Percentiles rank a stretch among this genome's conserved stretches.
Conservation (phyloP, 2,113 vertebrate species). For the Ctenodactylus gundi region DNA sequence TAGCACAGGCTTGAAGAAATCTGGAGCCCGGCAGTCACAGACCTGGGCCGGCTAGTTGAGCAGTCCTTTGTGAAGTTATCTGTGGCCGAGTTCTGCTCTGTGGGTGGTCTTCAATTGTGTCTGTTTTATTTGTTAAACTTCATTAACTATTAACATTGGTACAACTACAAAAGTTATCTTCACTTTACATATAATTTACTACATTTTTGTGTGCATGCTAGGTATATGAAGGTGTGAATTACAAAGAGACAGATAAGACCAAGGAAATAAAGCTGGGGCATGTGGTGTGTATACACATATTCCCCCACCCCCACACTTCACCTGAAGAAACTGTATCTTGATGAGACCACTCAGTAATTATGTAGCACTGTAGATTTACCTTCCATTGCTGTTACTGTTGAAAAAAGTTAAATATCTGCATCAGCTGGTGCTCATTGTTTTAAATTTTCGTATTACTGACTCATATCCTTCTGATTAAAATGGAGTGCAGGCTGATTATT, state of each 20-base stretch:
- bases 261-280: not conserved
- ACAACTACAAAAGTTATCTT: not conserved
- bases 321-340: not conserved
- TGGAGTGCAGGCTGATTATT: not conserved
- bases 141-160: not conserved
- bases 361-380: not conserved
- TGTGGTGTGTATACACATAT: not conserved
- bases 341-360: not conserved
- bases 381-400: not conserved
- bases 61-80: not conserved
- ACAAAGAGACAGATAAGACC: not conserved
- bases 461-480: conserved; percentile 31
- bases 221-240: not conserved
- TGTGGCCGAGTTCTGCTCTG: conserved; percentile 7
- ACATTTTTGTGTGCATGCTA: not conserved
- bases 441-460: conserved; percentile 9
- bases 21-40: rapidly evolving
- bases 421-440: not conserved
- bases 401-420: not conserved
- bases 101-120: conserved; percentile 9
- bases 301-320: too few relatives aligned
- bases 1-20: not conserved
- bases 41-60: not conserved
- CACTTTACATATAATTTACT: not conserved
- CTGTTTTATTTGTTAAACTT: conserved; percentile 38